A percentile compares a stretch with the other conserved stretches of the same genome.
Conservation (phyloP, 2,888 invertebrate genomes). For the Trichopoda pennipes region DNA sequence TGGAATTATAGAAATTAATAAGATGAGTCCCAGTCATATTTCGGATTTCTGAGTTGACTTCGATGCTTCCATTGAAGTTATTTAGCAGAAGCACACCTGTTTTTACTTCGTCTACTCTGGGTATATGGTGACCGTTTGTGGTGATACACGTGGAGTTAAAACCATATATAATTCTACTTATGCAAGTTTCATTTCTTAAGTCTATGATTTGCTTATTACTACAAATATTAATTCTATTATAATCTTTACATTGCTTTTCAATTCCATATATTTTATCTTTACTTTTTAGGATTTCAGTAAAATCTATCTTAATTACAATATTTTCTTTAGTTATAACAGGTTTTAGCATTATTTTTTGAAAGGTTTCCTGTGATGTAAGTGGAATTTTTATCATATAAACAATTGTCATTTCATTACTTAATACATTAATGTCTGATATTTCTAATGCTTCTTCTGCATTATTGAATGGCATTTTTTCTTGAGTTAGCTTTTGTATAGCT, state of each 20-base stretch:
- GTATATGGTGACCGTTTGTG: constrained; percentile 46
- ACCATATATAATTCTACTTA: constrained; percentile 7
- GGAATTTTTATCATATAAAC: constrained; percentile 55
- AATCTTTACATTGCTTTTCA: no score
- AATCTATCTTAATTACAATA: constrained; percentile 20
- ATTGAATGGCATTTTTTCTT: constrained; percentile 22
- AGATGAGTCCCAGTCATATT: constrained; percentile 2
- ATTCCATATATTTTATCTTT: constrained; percentile 40
- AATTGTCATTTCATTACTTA: constrained; percentile 39
- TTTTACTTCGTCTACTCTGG: constrained; percentile 26
- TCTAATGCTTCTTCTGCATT: constrained; percentile 50
- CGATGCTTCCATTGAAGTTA: constrained; percentile 23
- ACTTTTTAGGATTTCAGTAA: constrained; percentile 7
- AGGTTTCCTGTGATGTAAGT: constrained; percentile 35
- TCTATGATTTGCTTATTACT: no score
- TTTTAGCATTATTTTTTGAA: neutral
- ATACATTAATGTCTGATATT: constrained; percentile 21
- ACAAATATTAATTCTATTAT: no score
- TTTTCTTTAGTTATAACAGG: constrained; percentile 25
- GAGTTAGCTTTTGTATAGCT: constrained; percentile 36
- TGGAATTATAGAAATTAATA: constrained; percentile 23
- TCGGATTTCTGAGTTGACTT: neutral
- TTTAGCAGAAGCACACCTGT: constrained; percentile 22
- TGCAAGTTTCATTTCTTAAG: no score
- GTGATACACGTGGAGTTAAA: constrained; percentile 15